Evolutionary conservation across 2,888 invertebrate species (phyloP).

Genomic region (Chrysotoxum bicinctum): DNA sequence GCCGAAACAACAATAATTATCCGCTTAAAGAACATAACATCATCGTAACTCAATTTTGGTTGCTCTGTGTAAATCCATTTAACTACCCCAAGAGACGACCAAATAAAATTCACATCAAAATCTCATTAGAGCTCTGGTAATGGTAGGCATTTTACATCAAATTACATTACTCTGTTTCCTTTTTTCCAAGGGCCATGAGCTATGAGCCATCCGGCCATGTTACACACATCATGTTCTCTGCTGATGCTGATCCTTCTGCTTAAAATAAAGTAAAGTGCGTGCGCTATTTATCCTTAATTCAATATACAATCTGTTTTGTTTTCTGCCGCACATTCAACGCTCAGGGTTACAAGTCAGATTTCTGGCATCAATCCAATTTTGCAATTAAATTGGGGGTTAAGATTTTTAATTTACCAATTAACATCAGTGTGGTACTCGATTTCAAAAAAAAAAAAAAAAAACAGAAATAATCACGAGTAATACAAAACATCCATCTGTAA

Average conservation of each 20-base stretch:
- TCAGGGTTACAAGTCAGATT: conserved; percentile 41
- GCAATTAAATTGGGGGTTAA: conserved; percentile 56
- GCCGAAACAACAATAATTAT: conserved; percentile 12
- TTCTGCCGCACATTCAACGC: neutral
- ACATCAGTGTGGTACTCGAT: conserved; percentile 13
- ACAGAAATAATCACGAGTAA: neutral
- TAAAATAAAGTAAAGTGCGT: neutral
- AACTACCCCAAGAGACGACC: neutral
- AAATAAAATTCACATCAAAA: conserved; percentile 60
- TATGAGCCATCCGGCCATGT: neutral
- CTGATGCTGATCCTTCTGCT: neutral
- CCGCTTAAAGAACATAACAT: conserved; percentile 6
- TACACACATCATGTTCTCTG: neutral
- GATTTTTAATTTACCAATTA: conserved; percentile 65
- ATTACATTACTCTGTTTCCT: conserved; percentile 3
- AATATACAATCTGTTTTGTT: conserved; percentile 45
- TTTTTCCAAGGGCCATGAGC: neutral
- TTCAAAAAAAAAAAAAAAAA: neutral
- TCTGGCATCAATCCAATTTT: conserved; percentile 56
- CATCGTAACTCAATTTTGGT: conserved; percentile 14
- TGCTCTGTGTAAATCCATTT: conserved; percentile 14
- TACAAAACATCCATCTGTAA: neutral
- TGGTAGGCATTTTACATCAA: conserved; percentile 2
- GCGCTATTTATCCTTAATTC: conserved; percentile 33
- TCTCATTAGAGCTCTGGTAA: conserved; percentile 35